Base-by-base conservation (phyloP, 2,113 vertebrate species). In the Mormyrus lacerda region DNA sequence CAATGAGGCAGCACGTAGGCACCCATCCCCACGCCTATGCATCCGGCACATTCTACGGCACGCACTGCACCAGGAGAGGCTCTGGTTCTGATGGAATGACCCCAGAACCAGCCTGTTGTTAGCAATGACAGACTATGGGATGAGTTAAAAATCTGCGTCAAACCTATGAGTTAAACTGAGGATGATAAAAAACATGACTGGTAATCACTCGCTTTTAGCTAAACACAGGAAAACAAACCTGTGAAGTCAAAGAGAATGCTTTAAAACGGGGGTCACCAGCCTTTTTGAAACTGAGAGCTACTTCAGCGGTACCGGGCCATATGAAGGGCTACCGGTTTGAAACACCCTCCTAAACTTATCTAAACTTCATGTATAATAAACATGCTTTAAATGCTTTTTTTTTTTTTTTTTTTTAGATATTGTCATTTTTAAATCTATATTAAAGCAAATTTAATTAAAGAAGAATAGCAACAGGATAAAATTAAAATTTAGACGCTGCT, bases 1-100 rank as follows among this genome's bases (percentile, higher is more conserved):
- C 97, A 97, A 96, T 94, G 94, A 92, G 91, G 95, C 91, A 90
- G 92, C 93, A 92, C 87, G 95, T 89, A 73, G 91, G 1, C 90
- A 88, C 90, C 92, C 88, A 90, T 91, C 90, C 91, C 84, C 94
- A 89, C 91, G 39, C 85, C 50, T 89, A 92, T 83, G 83, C 44
- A 90, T 31, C 90, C 45, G 87, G 48, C 51, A 83, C 42, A 82
- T 42, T 31, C 39, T 35, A 44, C 11, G 51, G 21, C 7, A 42
- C 45, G 35, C 47, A 45, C 2, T 21, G 39, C 44, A 19, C 50
- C 85, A 13, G 39, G 61, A 76, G 42, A 15, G 42, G 21, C 58
- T 51, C 47, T 61, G 44, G 24, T 42, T 31, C 39, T 76, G 21
- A 87, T 51, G n/a, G 44, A 24, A 47, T 31, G 21, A 55, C 15